Evolutionary conservation across 2,797 vertebrate species (phyloP).

Genomic region (Eulemur rubriventer): DNA sequence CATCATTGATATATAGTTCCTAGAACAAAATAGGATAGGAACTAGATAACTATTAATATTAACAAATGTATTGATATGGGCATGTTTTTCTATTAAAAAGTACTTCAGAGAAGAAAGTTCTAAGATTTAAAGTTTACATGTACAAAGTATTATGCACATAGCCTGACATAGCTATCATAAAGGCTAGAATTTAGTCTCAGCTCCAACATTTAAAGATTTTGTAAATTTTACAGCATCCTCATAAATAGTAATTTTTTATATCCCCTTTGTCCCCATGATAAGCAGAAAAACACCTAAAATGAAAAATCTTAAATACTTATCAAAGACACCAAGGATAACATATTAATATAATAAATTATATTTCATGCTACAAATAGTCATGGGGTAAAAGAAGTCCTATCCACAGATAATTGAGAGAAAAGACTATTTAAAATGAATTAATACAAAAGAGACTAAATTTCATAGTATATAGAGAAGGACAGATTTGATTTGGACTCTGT

Average conservation of each 20-base stretch:
- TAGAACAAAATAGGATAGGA: neutral
- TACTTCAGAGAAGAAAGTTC: neutral
- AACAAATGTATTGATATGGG: neutral
- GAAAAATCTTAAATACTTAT: neutral
- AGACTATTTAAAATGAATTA: neutral
- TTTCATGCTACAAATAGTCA: neutral
- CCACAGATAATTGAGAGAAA: neutral
- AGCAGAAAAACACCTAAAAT: neutral
- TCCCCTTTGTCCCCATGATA: neutral
- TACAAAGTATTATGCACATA: neutral
- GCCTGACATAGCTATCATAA: neutral
- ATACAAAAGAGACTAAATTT: neutral
- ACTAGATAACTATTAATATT: neutral
- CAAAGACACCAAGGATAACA: neutral
- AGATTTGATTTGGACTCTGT: neutral
- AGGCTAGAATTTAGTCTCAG: neutral
- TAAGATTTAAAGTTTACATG: neutral
- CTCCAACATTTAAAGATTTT: neutral
- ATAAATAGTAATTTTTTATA: neutral
- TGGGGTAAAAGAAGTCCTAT: neutral
- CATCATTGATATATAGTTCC: neutral
- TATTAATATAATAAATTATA: neutral
- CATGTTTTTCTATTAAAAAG: neutral
- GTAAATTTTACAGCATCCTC: neutral
- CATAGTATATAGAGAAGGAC: neutral